Conservation (phyloP, 2,797 vertebrate species). For the Pelobates cultripes region DNA sequence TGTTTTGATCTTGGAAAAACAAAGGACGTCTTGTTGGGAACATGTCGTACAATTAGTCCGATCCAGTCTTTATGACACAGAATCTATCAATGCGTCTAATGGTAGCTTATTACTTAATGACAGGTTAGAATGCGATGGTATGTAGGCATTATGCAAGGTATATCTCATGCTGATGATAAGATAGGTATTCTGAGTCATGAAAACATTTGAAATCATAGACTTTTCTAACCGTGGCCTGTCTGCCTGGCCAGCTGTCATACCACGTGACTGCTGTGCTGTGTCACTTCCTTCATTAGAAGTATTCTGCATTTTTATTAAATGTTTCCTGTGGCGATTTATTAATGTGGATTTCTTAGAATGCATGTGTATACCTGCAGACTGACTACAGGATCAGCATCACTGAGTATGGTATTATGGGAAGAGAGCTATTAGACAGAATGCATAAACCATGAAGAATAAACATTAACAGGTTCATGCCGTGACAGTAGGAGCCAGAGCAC, state of each 20-base stretch:
- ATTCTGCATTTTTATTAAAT: neutral
- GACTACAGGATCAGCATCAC: too few relatives aligned
- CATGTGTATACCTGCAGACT: too few relatives aligned
- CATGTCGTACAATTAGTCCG: neutral
- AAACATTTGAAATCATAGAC: neutral
- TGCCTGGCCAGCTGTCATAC: neutral
- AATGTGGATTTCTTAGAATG: too few relatives aligned
- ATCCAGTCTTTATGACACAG: neutral
- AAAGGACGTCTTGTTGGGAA: conserved; percentile 20
- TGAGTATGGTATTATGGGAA: too few relatives aligned
- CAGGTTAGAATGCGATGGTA: neutral
- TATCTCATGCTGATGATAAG: neutral
- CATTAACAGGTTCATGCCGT: too few relatives aligned
- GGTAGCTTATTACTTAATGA: conserved; percentile 14
- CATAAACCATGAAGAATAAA: too few relatives aligned
- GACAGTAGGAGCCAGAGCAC: too few relatives aligned
- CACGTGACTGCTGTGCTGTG: neutral
- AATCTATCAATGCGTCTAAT: neutral
- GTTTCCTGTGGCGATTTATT: neutral
- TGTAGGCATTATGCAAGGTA: neutral
- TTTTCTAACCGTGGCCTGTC: neutral
- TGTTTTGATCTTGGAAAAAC: neutral
- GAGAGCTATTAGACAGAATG: too few relatives aligned
- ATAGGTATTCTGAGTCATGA: neutral
- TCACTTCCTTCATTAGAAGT: neutral